phyloP scores from a whole-genome alignment of 1,140 invertebrate genomes.

The Apis dorsata region DNA sequence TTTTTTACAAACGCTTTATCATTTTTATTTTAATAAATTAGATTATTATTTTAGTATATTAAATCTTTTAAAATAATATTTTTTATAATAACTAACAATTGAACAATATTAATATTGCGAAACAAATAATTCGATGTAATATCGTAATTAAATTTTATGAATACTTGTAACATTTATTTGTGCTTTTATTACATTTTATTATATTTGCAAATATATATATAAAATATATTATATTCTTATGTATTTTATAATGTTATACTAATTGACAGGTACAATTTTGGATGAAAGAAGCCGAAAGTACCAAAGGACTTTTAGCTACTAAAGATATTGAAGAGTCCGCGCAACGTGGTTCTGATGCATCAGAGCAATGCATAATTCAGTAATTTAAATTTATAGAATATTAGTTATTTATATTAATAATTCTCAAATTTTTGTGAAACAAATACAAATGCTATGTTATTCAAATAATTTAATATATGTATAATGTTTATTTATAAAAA shows the following conservation, averaged over 20 bases:
- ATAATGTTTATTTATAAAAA: constrained; percentile 14
- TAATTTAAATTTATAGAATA: constrained; percentile 50
- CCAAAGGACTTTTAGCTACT: constrained; percentile 80
- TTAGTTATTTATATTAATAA: background rate
- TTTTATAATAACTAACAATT: background rate
- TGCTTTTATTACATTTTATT: background rate
- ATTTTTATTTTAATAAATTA: background rate
- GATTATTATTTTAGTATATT: background rate
- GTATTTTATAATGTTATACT: constrained; percentile 10
- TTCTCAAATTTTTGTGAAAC: background rate
- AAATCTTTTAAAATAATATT: background rate
- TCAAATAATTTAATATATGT: background rate
- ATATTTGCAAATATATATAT: background rate
- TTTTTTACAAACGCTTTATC: background rate
- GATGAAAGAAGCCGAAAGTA: constrained; percentile 82
- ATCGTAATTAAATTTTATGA: constrained; percentile 1
- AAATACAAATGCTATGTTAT: background rate
- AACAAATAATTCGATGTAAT: background rate
- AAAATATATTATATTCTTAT: background rate
- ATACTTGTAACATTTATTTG: background rate
- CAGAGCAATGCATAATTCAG: constrained; percentile 73
- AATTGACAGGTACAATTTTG: constrained; percentile 79
- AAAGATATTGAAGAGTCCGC: constrained; percentile 68
- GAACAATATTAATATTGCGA: background rate
- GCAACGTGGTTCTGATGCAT: constrained; percentile 55